Evolutionary conservation across 2,888 invertebrate species (phyloP), one percentile per base, ranked within the genome.

Genomic region (Coelopa pilipes): DNA sequence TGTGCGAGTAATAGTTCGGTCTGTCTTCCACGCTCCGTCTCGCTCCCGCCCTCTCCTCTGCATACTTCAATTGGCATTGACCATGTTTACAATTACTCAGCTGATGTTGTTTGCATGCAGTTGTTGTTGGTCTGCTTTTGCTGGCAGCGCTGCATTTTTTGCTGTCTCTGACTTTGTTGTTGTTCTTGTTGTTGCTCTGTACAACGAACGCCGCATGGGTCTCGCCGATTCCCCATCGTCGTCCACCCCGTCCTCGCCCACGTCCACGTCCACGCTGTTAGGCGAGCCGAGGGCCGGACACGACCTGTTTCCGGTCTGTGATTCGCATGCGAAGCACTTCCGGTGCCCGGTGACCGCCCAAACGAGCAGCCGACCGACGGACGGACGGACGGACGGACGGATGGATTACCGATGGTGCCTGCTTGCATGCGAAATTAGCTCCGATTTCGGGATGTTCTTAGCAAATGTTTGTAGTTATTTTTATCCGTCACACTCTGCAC

Each of bases 221-320:
- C 53, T 15, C 53, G n/a, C 10, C 53, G 12, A 45, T 3, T 21
- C 50, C 47, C 13, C 50, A 49, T 49, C 34, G 46, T 68, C 9
- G 53, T 34, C 34, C 15, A 11, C 15, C 10, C 24, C 34, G 17
- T 68, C 21, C 10, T 53, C 24, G 34, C 15, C 62, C 0, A 7
- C 62, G 34, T 45, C 45, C 34, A n/a, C 45, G 46, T 24, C 45
- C 34, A 12, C 19, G 46, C 46, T 65, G 65, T 45, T 13, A 46
- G 9, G 13, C 34, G 34, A 34, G 34, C 34, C 34, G 34, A 34
- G 34, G 34, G 34, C 34, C 34, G 65, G 47, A 47, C 65, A 46
- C 46, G 65, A 17, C 65, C 46, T 65, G 68, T 34, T 68, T 68
- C 53, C 68, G 68, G 45, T 57, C 55, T 68, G 55, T 34, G 34